Percentiles rank a stretch among this genome's conserved stretches.
Evolutionary conservation across 2,113 vertebrate genomes (phyloP).

Genomic region (Rhipidura dahli): DNA sequence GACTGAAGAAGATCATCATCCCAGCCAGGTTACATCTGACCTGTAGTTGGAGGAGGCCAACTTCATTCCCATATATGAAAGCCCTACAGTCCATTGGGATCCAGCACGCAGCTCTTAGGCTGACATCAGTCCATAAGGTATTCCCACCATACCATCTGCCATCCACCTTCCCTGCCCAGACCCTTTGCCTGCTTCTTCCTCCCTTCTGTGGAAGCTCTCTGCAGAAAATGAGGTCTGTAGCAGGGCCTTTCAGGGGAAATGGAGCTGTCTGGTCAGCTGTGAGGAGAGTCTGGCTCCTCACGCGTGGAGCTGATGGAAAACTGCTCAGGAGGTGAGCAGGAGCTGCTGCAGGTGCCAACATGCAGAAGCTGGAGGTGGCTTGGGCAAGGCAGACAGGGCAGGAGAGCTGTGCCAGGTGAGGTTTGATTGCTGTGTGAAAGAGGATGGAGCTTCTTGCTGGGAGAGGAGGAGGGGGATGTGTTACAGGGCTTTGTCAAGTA

Average conservation of each 20-base stretch:
- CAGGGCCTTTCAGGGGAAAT: not conserved
- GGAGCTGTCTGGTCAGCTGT: not conserved
- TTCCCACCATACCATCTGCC: not conserved
- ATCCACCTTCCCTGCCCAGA: not conserved
- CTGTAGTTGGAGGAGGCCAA: not conserved
- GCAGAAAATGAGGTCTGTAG: not conserved
- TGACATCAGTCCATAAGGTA: not conserved
- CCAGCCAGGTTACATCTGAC: not conserved
- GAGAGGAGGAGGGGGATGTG: not conserved
- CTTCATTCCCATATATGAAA: not conserved
- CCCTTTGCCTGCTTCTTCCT: not conserved
- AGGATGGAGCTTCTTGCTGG: not conserved
- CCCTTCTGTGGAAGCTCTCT: not conserved
- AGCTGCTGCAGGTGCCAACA: not conserved
- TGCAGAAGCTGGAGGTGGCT: not conserved
- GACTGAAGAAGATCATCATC: not conserved
- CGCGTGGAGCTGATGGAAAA: not conserved
- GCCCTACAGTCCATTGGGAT: not conserved
- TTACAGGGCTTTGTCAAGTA: not conserved
- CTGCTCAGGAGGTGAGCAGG: not conserved
- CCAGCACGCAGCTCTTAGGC: not conserved
- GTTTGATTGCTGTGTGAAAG: not conserved
- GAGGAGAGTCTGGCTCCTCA: not conserved
- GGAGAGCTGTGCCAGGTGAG: not conserved
- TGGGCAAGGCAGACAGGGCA: not conserved